These are phyloP conservation scores for Drosophila triauraria DNA, from an alignment of 1,140 invertebrate genomes.

Conservation along the genomic window DNA sequence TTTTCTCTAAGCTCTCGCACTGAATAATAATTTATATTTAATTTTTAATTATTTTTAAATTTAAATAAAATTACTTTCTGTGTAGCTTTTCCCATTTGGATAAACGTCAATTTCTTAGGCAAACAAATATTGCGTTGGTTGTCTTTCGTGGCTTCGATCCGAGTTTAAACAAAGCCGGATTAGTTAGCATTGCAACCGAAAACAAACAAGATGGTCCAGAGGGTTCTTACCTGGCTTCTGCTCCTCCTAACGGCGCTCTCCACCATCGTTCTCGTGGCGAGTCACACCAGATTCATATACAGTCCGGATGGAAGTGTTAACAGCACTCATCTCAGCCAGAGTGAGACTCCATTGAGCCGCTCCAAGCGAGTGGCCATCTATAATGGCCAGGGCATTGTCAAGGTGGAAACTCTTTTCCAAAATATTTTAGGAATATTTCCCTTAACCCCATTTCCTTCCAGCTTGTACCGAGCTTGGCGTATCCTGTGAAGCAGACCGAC, in stretches of 20 bases:
- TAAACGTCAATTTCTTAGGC: constrained; percentile 54
- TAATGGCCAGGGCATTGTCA: constrained; percentile 66
- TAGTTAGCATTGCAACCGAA: constrained; percentile 48
- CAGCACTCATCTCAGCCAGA: not conserved
- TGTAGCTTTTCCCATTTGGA: not conserved
- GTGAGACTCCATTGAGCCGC: constrained; percentile 26
- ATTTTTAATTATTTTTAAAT: too few relatives aligned
- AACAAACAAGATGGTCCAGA: constrained; percentile 56
- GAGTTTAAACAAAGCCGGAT: constrained; percentile 15
- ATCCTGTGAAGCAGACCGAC: constrained; percentile 63
- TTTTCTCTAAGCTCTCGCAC: too few relatives aligned
- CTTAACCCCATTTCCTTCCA: not conserved
- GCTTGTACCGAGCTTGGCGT: constrained; percentile 44
- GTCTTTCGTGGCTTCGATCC: constrained; percentile 4
- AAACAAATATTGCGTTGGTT: constrained; percentile 56
- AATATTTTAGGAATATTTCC: not conserved
- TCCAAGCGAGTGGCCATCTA: constrained; percentile 70
- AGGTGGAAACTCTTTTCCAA: constrained; percentile 37
- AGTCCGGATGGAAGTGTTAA: constrained; percentile 3
- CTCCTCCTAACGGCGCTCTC: constrained; percentile 34
- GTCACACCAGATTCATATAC: constrained; percentile 18
- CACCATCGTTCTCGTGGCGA: constrained; percentile 15
- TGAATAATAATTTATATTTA: too few relatives aligned
- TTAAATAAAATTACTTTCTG: not conserved
- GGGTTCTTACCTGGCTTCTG: constrained; percentile 4